Conservation (phyloP, 2,888 invertebrate genomes). For the Eupithecia tripunctaria region DNA sequence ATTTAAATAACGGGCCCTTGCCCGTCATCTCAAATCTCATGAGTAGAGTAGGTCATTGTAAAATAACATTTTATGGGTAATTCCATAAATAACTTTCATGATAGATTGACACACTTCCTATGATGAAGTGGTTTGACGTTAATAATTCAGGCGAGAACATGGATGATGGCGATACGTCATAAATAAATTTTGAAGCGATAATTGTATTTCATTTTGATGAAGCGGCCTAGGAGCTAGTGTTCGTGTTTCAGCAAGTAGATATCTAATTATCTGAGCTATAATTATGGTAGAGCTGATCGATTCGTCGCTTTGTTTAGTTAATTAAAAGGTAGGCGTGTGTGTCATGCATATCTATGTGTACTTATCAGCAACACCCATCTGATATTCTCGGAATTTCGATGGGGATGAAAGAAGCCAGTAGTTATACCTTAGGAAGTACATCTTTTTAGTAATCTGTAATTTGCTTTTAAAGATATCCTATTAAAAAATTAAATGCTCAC, state of each 20-base stretch:
- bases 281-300: not conserved
- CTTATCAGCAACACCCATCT: not conserved
- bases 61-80: not conserved
- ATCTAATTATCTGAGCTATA: not conserved
- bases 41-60: not conserved
- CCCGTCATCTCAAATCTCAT: not conserved
- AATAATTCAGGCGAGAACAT: not conserved
- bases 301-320: not conserved
- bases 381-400: not conserved
- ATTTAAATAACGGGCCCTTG: too few relatives aligned
- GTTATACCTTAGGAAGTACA: not conserved
- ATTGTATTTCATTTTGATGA: slow-evolving; percentile 6
- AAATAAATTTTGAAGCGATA: slow-evolving; percentile 3
- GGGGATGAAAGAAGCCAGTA: not conserved
- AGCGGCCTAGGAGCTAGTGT: not conserved
- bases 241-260: not conserved
- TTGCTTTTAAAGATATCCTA: not conserved
- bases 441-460: not conserved
- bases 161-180: not conserved
- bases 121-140: slow-evolving; percentile 28
- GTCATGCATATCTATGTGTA: not conserved
- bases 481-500: not conserved
- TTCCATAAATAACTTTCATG: not conserved
- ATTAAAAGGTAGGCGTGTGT: not conserved
- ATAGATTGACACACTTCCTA: slow-evolving; percentile 27